Conservation (phyloP, 2,797 vertebrate species). For the Ataeniobius toweri region DNA sequence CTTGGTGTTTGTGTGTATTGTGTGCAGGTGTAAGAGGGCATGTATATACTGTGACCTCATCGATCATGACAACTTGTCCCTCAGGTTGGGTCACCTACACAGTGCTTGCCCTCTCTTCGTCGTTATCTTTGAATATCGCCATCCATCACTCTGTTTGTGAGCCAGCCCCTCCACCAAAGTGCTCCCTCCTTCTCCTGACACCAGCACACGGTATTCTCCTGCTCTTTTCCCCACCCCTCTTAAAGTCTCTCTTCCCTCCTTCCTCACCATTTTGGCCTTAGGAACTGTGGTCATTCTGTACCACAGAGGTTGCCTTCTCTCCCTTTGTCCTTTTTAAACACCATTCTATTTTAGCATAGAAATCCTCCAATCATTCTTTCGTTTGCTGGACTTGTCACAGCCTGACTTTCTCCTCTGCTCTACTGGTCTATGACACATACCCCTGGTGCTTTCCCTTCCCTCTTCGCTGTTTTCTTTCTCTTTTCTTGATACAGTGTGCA, state of each 20-base stretch:
- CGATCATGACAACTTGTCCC: slow-evolving; percentile 73
- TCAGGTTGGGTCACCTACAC: slow-evolving; percentile 73
- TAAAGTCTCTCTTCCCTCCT: slow-evolving; percentile 44
- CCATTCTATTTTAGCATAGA: slow-evolving; percentile 60
- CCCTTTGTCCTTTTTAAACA: slow-evolving; percentile 29
- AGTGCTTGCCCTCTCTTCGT: slow-evolving; percentile 57
- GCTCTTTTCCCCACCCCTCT: slow-evolving; percentile 38
- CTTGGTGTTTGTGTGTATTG: slow-evolving; percentile 13
- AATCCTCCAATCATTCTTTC: slow-evolving; percentile 75
- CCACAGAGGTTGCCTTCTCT: slow-evolving; percentile 35
- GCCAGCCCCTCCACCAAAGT: neutral
- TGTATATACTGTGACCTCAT: slow-evolving; percentile 65
- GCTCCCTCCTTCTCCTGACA: slow-evolving; percentile 29
- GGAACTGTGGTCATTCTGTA: slow-evolving; percentile 44
- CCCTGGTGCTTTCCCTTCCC: slow-evolving; percentile 49
- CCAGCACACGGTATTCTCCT: slow-evolving; percentile 45
- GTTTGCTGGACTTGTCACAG: slow-evolving; percentile 69
- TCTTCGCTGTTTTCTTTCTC: slow-evolving; percentile 34
- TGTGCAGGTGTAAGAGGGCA: slow-evolving; percentile 24
- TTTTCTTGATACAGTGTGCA: slow-evolving; percentile 64
- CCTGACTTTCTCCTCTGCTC: slow-evolving; percentile 65
- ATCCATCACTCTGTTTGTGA: slow-evolving; percentile 56
- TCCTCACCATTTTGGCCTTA: slow-evolving; percentile 27
- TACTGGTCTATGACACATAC: slow-evolving; percentile 73
- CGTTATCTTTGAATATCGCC: slow-evolving; percentile 63